Evolutionary conservation across 2,113 vertebrate species (phyloP).

Genomic region (Aegithalos caudatus): DNA sequence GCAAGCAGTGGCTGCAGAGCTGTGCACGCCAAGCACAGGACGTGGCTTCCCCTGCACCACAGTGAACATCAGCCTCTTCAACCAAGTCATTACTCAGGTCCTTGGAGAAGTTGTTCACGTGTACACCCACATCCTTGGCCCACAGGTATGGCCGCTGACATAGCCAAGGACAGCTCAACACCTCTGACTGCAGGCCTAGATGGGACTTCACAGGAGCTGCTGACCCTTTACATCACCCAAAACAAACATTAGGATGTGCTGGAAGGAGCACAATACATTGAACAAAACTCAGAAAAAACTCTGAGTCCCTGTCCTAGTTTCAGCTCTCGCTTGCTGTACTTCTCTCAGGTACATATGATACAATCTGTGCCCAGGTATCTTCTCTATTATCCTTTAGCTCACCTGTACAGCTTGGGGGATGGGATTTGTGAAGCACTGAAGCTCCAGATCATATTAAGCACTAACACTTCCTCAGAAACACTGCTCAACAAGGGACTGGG

Average conservation of each 20-base stretch:
- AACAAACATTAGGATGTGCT: background rate
- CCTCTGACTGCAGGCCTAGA: background rate
- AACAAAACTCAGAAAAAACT: background rate
- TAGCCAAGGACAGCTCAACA: slow-evolving; percentile 24
- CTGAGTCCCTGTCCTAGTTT: background rate
- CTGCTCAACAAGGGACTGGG: background rate
- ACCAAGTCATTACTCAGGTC: background rate
- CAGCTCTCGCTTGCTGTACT: background rate
- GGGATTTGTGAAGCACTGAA: background rate
- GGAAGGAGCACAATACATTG: background rate
- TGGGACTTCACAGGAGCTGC: background rate
- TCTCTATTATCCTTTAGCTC: background rate
- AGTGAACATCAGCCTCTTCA: background rate
- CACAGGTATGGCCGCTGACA: background rate
- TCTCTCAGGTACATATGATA: background rate
- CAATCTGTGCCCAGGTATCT: background rate
- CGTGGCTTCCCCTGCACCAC: background rate
- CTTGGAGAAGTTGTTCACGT: slow-evolving; percentile 3
- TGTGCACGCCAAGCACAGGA: background rate
- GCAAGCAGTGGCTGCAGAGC: slow-evolving; percentile 33
- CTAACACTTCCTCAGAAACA: background rate
- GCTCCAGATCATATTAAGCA: background rate
- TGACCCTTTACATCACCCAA: background rate
- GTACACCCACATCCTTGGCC: background rate
- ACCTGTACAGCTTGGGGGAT: background rate